phyloP scores from a whole-genome alignment of 2,113 vertebrate genomes.

The Gila orcuttii region DNA sequence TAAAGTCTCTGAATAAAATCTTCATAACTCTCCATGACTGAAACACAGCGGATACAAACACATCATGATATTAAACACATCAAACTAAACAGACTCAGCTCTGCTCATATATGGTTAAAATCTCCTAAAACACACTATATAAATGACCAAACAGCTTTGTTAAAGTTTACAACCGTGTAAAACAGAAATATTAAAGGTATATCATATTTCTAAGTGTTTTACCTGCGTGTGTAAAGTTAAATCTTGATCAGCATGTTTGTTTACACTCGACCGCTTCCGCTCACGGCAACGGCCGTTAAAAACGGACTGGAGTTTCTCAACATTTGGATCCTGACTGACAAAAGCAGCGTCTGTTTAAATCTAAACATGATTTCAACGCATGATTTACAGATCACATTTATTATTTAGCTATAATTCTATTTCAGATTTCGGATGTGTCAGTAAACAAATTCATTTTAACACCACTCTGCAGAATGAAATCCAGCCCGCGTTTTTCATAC shows the following conservation, averaged over 20 bases:
- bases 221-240: not conserved
- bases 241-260: not conserved
- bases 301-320: not conserved
- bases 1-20: slow-evolving; percentile 64
- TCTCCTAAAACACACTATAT: not conserved
- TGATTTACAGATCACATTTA: no score
- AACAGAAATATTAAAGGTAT: no score
- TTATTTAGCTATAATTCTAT: not conserved
- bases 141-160: not conserved
- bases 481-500: slow-evolving; percentile 29
- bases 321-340: not conserved
- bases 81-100: not conserved
- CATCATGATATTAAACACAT: not conserved
- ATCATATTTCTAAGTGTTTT: not conserved
- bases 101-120: not conserved
- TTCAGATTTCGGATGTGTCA: no score
- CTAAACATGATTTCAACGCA: not conserved
- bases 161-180: not conserved
- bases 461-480: not conserved
- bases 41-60: not conserved
- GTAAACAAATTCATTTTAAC: no score
- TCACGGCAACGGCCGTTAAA: not conserved
- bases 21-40: slow-evolving; percentile 73
- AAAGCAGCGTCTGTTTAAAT: not conserved
- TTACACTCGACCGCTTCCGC: slow-evolving; percentile 12